Conservation (phyloP, 2,888 invertebrate species). For the Xanthostigma xanthostigma region DNA sequence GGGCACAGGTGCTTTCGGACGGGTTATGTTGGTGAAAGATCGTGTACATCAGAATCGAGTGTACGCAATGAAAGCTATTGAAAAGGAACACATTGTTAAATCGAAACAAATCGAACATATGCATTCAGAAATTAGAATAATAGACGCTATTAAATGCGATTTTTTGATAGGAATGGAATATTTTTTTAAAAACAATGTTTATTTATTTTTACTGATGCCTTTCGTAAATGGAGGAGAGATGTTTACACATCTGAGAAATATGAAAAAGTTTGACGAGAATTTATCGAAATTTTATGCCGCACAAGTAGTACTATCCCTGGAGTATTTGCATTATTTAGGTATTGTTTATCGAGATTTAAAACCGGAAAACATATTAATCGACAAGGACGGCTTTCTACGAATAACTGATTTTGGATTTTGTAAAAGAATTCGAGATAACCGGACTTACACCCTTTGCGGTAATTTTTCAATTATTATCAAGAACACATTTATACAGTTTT, state of each 20-base stretch:
- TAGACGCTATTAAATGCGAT: conserved; percentile 69
- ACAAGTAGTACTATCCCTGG: conserved; percentile 71
- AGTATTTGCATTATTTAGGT: conserved; percentile 72
- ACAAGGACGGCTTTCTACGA: conserved; percentile 55
- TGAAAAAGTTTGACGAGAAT: conserved; percentile 42
- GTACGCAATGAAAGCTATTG: conserved; percentile 75
- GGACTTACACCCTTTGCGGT: conserved; percentile 81
- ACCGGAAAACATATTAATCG: conserved; percentile 73
- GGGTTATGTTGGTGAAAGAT: conserved; percentile 50
- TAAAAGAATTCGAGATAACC: conserved; percentile 42
- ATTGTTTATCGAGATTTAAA: conserved; percentile 76
- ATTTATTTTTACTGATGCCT: conserved; percentile 66
- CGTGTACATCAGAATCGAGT: conserved; percentile 38
- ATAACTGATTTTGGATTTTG: conserved; percentile 87
- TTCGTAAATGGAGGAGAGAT: conserved; percentile 70
- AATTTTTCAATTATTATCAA: neutral
- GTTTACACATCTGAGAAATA: conserved; percentile 49
- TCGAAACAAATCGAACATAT: conserved; percentile 75
- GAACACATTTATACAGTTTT: too few species aligned
- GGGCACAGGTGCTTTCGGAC: conserved; percentile 76
- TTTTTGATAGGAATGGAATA: conserved; percentile 69
- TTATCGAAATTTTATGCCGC: conserved; percentile 71
- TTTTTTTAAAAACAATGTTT: conserved; percentile 66
- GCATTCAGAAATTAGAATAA: conserved; percentile 69
- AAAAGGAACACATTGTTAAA: conserved; percentile 68